Percentiles rank a stretch among this genome's conserved stretches.
phyloP scores from a whole-genome alignment of 2,113 vertebrate species.

The Prochilodus magdalenae region DNA sequence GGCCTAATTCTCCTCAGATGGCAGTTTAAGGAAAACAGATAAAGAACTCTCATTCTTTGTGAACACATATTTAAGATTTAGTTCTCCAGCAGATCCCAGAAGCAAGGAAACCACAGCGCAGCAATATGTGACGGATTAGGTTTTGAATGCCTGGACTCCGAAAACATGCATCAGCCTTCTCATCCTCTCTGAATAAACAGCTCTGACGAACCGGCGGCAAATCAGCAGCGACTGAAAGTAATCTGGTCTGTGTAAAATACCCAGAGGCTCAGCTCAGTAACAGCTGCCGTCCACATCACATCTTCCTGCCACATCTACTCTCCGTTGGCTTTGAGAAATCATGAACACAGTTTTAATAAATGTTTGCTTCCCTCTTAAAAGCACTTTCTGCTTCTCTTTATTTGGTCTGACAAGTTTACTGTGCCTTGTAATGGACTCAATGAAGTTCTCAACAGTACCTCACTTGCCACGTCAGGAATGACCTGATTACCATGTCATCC shows the following conservation, averaged over 20 bases:
- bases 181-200: constrained; percentile 20
- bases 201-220: neutral
- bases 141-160: constrained; percentile 48
- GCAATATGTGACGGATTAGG: constrained; percentile 9
- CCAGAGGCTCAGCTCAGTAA: constrained; percentile 46
- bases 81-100: constrained; percentile 49
- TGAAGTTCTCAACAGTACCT: too few relatives aligned
- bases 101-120: constrained; percentile 47
- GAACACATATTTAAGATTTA: constrained; percentile 44
- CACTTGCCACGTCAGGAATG: neutral
- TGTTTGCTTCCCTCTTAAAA: constrained; percentile 53
- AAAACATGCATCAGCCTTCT: constrained; percentile 38
- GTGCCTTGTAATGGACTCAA: neutral
- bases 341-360: constrained; percentile 32
- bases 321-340: neutral
- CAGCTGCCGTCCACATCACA: constrained; percentile 70
- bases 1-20: constrained; percentile 3
- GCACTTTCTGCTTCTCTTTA: constrained; percentile 4
- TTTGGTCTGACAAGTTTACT: neutral
- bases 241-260: constrained; percentile 57
- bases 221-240: constrained; percentile 26
- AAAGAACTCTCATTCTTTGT: constrained; percentile 6
- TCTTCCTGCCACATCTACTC: constrained; percentile 46
- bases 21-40: constrained; percentile 27
- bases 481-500: neutral